These are phyloP conservation scores for Trisateles emortualis DNA, from an alignment of 2,888 invertebrate genomes.

Conservation along the genomic window DNA sequence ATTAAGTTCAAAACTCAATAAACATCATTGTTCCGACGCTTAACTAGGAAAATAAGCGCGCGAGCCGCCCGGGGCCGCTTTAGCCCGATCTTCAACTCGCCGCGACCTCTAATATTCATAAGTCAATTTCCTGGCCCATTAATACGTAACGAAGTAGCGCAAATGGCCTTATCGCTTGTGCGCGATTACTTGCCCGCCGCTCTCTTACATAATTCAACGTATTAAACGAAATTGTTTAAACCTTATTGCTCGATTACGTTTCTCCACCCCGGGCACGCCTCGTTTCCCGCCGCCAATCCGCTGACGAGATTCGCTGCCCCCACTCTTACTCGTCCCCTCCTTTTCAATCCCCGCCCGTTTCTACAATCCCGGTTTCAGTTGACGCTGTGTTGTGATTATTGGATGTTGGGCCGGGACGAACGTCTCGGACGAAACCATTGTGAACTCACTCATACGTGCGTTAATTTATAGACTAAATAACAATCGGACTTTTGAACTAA, in stretches of 20 bases:
- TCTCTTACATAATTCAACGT: slow-evolving; percentile 88
- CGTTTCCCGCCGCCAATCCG: slow-evolving; percentile 78
- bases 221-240: slow-evolving; percentile 88
- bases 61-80: slow-evolving; percentile 79
- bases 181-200: slow-evolving; percentile 86
- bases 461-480: slow-evolving; percentile 21
- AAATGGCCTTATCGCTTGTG: slow-evolving; percentile 87
- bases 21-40: slow-evolving; percentile 83
- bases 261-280: slow-evolving; percentile 84
- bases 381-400: slow-evolving; percentile 62
- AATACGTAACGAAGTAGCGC: slow-evolving; percentile 87
- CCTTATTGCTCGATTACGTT: slow-evolving; percentile 87
- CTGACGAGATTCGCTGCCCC: slow-evolving; percentile 56
- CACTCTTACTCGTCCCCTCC: slow-evolving; percentile 56
- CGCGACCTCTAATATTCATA: slow-evolving; percentile 86
- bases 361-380: slow-evolving; percentile 61
- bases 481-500: slow-evolving; percentile 3
- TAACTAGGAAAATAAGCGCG: slow-evolving; percentile 81
- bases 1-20: slow-evolving; percentile 83
- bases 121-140: slow-evolving; percentile 87
- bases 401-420: slow-evolving; percentile 63
- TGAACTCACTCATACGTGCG: slow-evolving; percentile 37
- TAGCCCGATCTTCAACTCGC: slow-evolving; percentile 77
- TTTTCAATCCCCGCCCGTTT: slow-evolving; percentile 66
- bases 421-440: slow-evolving; percentile 57